A percentile compares a stretch with the other conserved stretches of the same genome.
These are phyloP conservation scores for Heterodera filipjevi DNA, from an alignment of 2,888 invertebrate species.

Conservation along the genomic window DNA sequence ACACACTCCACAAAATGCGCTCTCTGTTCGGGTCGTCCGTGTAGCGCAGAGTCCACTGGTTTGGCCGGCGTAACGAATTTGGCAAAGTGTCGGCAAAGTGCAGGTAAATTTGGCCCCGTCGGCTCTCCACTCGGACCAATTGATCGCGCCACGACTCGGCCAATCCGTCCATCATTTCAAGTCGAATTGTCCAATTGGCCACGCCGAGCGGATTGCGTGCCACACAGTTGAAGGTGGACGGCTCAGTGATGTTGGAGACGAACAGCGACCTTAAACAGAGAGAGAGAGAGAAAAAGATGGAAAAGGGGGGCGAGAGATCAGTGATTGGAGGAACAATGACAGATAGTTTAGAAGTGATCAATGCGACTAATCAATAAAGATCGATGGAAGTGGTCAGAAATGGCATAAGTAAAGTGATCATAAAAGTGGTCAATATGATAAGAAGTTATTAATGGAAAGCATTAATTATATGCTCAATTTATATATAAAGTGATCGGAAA, in stretches of 20 bases:
- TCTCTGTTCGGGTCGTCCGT: constrained; percentile 57
- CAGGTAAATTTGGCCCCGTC: constrained; percentile 54
- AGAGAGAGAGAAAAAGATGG: not conserved
- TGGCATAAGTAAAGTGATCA: too few relatives aligned
- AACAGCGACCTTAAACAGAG: constrained; percentile 55
- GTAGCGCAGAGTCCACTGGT: constrained; percentile 54
- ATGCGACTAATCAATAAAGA: too few relatives aligned
- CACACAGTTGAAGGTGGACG: constrained; percentile 62
- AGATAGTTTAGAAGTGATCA: too few relatives aligned
- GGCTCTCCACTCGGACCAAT: constrained; percentile 55
- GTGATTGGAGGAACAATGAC: not conserved
- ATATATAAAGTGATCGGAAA: too few relatives aligned
- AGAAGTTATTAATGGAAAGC: too few relatives aligned
- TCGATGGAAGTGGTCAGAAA: too few relatives aligned
- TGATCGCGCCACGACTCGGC: constrained; percentile 48
- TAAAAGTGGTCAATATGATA: too few relatives aligned
- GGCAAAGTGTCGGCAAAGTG: constrained; percentile 58
- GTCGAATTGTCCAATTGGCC: constrained; percentile 64
- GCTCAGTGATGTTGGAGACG: constrained; percentile 62
- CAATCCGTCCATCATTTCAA: constrained; percentile 49
- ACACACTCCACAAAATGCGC: constrained; percentile 52
- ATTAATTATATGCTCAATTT: too few relatives aligned
- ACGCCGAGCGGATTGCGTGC: constrained; percentile 62
- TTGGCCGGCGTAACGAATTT: constrained; percentile 45
- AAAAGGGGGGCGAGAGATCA: not conserved